Base-by-base conservation (phyloP, 2,113 vertebrate species). In the Corvus hawaiiensis region DNA sequence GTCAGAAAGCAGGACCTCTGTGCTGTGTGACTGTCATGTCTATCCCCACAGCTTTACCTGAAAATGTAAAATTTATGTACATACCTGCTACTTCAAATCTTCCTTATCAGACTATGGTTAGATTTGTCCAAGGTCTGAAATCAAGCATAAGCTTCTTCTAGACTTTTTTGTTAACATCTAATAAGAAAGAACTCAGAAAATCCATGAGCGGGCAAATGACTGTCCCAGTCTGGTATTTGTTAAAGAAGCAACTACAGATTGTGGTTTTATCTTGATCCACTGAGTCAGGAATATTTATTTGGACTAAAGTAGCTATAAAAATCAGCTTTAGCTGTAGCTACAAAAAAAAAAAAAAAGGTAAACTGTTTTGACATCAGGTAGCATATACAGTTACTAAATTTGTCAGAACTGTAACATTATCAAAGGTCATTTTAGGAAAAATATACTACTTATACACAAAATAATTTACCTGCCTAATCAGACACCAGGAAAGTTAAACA, bases 251-350 rank as follows among this genome's bases (percentile, higher is more conserved):
- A 67, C 68, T 81, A 27, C 26, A 87, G 89, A 92, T 81, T 90
- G 56, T 67, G 76, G 86, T 44, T 95, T 95, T 90, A 68, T 67
- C 81, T 89, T 89, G 80, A 95, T 95, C 52, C 68, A 44, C 17
- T 78, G 78, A 68, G 82, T 46, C 59, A 62, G 48, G 27, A 92
- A 86, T 89, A 94, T 78, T 90, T 92, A 83, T 84, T 87, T 84
- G 68, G 43, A 41, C 48, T 86, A 67, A 86, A 81, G 30, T 44
- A 89, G 37, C 52, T 41, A 68, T 76, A 84, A 93, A 95, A 96
- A 52, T 1, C 54, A 81, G 51, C 13, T 74, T 44, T 84, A 74
- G 64, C 30, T 59, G 76, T 67, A 92, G 35, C 16, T 88, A 62
- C 28, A 54, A 9, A 9, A 11, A 44, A 37, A 37, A 37, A 37